These are phyloP conservation scores for Montipora foliosa DNA, from an alignment of 64 coral and sea anemone genomes.

Conservation along the genomic window DNA sequence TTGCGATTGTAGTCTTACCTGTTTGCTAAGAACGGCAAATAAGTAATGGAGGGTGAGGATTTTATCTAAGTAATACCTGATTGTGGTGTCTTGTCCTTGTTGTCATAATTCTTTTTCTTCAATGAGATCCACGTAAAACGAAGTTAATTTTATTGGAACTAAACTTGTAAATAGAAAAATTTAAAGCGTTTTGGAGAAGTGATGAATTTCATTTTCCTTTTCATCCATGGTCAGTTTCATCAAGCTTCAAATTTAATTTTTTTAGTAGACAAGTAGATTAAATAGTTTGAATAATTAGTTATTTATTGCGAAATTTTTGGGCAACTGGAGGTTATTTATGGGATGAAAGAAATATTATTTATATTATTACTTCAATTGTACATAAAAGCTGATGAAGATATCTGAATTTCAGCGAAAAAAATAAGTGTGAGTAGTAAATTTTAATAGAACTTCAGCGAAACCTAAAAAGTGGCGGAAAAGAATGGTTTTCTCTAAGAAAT, in stretches of 20 bases:
- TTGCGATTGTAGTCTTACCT: too few species aligned
- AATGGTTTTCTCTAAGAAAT: neutral
- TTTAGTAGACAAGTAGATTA: slow-evolving; percentile 20
- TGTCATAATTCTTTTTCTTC: too few species aligned
- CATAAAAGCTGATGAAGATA: slow-evolving; percentile 12
- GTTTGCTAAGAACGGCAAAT: too few species aligned
- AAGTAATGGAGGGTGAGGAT: too few species aligned
- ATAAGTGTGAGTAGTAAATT: slow-evolving; percentile 14
- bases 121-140: neutral
- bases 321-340: slow-evolving; percentile 12
- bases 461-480: neutral
- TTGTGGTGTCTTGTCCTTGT: too few species aligned
- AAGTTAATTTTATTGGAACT: too few species aligned
- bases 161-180: neutral
- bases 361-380: slow-evolving; percentile 46
- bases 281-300: slow-evolving; percentile 24
- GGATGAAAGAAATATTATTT: slow-evolving; percentile 13
- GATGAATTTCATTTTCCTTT: neutral
- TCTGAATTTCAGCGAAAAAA: slow-evolving; percentile 20
- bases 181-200: neutral
- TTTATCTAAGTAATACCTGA: too few species aligned
- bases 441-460: neutral
- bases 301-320: slow-evolving; percentile 24
- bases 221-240: neutral
- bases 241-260: slow-evolving; percentile 38